A percentile compares a stretch with the other conserved stretches of the same genome.
Evolutionary conservation across 2,888 invertebrate species (phyloP).

Genomic region (Phyllotreta cruciferae): DNA sequence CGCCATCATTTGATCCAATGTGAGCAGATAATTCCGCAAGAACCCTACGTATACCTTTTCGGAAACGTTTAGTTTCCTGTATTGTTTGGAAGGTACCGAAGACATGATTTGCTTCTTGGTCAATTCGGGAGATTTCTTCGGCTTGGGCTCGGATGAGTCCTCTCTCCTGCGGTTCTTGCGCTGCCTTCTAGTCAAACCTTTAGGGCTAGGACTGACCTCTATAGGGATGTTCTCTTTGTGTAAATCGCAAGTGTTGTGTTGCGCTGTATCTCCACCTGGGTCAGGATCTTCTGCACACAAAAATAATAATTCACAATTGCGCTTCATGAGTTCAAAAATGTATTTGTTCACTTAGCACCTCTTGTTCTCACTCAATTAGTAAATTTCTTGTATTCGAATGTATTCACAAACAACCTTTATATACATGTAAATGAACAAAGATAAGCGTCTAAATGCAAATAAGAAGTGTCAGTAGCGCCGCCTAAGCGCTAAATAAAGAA

Average conservation of each 20-base stretch:
- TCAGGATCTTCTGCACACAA: constrained; percentile 60
- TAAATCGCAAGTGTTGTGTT: constrained; percentile 52
- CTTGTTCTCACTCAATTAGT: constrained; percentile 12
- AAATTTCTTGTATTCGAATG: constrained; percentile 5
- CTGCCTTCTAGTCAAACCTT: constrained; percentile 64
- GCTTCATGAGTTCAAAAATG: constrained; percentile 13
- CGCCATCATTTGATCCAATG: constrained; percentile 67
- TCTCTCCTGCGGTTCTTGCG: constrained; percentile 60
- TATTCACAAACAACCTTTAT: constrained; percentile 17
- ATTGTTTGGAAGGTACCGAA: constrained; percentile 58
- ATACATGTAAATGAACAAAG: constrained; percentile 18
- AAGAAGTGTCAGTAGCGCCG: constrained; percentile 1
- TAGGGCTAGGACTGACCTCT: constrained; percentile 60
- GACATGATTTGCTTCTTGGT: constrained; percentile 31
- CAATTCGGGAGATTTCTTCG: constrained; percentile 30
- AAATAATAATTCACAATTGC: constrained; percentile 42
- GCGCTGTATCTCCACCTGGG: constrained; percentile 54
- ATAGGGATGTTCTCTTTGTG: constrained; percentile 58
- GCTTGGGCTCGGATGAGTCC: constrained; percentile 43
- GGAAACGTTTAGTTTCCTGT: constrained; percentile 58
- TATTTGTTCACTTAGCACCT: constrained; percentile 27
- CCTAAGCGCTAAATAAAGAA: constrained; percentile 7
- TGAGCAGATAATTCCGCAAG: constrained; percentile 69
- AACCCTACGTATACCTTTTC: constrained; percentile 66
- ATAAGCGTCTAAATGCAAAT: constrained; percentile 16